Base-by-base conservation (phyloP, 2,888 invertebrate genomes). In the Megastigmus dorsalis region DNA sequence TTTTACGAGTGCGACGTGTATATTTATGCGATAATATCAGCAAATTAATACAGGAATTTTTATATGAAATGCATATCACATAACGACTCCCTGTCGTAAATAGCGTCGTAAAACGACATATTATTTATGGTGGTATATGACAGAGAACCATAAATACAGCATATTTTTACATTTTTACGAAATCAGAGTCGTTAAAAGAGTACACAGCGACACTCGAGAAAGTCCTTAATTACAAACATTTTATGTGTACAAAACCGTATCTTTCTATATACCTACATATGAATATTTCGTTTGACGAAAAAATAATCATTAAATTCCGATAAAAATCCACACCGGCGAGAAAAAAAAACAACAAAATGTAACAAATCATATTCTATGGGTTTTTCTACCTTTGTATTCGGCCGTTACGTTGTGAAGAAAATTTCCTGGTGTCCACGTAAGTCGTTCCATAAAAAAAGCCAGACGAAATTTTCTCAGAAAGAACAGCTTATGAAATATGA, bases 101-200 rank as follows among this genome's bases (percentile, higher is more conserved):
- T 74, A 69, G 52, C 65, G 13, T 74, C 74, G 52, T 74, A 74
- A 69, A 74, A 59, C 38, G 69, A 74, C 52, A 20, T 69, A 59
- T 59, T 65, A 69, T 74, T 74, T 69, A 69, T 59, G 43, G 52
- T 59, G 41, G 18, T 69, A 63, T 57, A 59, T 69, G 52, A 43
- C 48, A 38, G 41, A 65, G 65, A 69, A 69, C n/a, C 63, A 69
- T 63, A 74, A 74, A 74, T 68, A 67, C 43, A 33, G 59, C 63
- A 62, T 63, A 68, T 68, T 68, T 74, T 63, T 30, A 48, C 38
- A 57, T 74, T 68, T 68, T 74, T 63, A 48, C 48, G 20, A 69
- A 69, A 74, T 63, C 20, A 20, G n/a, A 74, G 43, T 57, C 69
- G 43, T 74, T 69, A 69, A 69, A n/a, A n/a, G n/a, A 65, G 23